Evolutionary conservation across 2,888 invertebrate species (phyloP).

Genomic region (Campoplex nolae): DNA sequence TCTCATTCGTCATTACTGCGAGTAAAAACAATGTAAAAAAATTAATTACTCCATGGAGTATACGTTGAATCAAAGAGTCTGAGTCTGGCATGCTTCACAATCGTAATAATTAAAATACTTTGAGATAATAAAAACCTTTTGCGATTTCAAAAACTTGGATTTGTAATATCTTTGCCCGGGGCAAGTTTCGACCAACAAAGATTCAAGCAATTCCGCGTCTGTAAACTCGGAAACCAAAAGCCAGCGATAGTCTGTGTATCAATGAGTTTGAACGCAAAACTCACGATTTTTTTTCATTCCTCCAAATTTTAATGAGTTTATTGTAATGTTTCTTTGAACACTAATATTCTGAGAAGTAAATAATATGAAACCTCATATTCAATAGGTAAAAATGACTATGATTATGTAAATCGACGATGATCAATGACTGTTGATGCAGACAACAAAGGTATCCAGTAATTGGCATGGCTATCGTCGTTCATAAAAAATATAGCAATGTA

Average conservation of each 20-base stretch:
- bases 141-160: no score
- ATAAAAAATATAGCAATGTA: constrained; percentile 2
- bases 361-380: no score
- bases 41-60: not conserved
- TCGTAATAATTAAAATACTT: not conserved
- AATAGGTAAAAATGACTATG: no score
- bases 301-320: no score
- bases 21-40: not conserved
- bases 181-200: not conserved
- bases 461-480: not conserved
- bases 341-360: no score
- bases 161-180: not conserved
- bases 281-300: no score
- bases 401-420: not conserved
- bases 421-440: not conserved
- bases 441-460: not conserved
- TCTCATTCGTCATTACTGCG: not conserved
- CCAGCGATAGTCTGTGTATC: no score
- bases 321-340: no score
- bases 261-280: no score
- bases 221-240: no score
- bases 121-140: no score
- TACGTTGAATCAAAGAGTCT: not conserved
- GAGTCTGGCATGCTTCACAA: not conserved
- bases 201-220: no score